A percentile compares a stretch with the other conserved stretches of the same genome.
Conservation (phyloP, 2,888 invertebrate species). For the Heteromurus nitidus region DNA sequence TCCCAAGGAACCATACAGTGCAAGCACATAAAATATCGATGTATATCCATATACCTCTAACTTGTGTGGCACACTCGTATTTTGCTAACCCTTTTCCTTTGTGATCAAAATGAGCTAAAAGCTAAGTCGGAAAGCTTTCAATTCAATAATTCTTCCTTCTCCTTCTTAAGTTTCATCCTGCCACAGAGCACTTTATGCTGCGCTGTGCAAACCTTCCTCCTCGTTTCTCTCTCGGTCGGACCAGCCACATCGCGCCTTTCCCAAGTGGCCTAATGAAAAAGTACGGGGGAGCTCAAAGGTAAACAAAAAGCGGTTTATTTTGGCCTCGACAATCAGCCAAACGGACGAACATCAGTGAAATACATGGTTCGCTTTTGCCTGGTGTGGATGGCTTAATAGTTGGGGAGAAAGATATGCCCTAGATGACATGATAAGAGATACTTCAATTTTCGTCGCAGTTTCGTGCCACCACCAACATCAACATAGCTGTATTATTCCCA, state of each 20-base stretch:
- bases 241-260: constrained; percentile 1
- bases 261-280: constrained; percentile 35
- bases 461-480: not conserved
- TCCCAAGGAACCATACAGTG: not conserved
- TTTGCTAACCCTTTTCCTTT: constrained; percentile 8
- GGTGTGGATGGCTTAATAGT: constrained; percentile 49
- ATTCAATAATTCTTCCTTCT: constrained; percentile 26
- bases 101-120: not conserved
- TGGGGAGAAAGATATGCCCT: constrained; percentile 24
- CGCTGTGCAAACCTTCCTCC: no score
- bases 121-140: constrained; percentile 11
- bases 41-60: not conserved
- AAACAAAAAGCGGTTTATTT: constrained; percentile 39
- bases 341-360: constrained; percentile 18
- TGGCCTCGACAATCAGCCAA: not conserved
- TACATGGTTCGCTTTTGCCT: not conserved
- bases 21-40: no score
- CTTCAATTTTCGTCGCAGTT: constrained; percentile 42
- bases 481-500: not conserved
- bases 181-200: no score
- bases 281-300: constrained; percentile 30
- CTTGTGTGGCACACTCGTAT: not conserved
- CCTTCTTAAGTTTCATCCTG: no score
- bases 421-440: constrained; percentile 40
- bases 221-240: no score